These are phyloP conservation scores for Paelopatides confundens DNA, from an alignment of 53 echinoderm and acorn worm species.

Conservation along the genomic window DNA sequence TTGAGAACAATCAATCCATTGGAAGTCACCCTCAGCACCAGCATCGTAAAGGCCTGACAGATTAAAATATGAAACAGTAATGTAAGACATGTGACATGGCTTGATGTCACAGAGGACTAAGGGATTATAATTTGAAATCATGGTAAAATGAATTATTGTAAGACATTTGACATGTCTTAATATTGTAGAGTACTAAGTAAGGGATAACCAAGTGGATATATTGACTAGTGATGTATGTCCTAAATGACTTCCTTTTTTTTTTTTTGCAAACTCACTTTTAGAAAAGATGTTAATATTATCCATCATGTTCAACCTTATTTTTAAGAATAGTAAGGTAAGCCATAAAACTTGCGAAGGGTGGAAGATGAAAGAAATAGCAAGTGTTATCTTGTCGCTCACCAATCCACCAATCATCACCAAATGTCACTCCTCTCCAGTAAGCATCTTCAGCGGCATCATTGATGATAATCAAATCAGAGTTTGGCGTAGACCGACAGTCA, in stretches of 20 bases:
- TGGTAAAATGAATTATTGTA: too few relatives aligned
- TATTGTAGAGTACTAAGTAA: too few relatives aligned
- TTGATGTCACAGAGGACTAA: too few relatives aligned
- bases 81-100: background rate
- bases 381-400: conserved; percentile 54
- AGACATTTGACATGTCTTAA: too few relatives aligned
- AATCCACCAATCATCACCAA: conserved; percentile 89
- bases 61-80: too few relatives aligned
- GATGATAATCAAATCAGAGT: conserved; percentile 81
- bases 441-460: conserved; percentile 62
- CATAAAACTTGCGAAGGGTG: too few relatives aligned
- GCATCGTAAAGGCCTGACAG: conserved; percentile 68
- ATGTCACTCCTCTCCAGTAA: conserved; percentile 60
- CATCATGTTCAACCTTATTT: background rate
- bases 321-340: background rate
- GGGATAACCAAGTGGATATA: too few relatives aligned
- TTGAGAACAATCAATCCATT: conserved; percentile 69
- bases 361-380: too few relatives aligned
- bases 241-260: too few relatives aligned
- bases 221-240: too few relatives aligned
- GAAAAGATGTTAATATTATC: background rate
- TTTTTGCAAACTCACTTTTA: too few relatives aligned
- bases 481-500: conserved; percentile 68
- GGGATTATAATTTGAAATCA: too few relatives aligned
- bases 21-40: conserved; percentile 79